Percentiles rank a stretch among this genome's conserved stretches.
phyloP scores from a whole-genome alignment of 1,140 invertebrate species.

The Drosophila ficusphila region DNA sequence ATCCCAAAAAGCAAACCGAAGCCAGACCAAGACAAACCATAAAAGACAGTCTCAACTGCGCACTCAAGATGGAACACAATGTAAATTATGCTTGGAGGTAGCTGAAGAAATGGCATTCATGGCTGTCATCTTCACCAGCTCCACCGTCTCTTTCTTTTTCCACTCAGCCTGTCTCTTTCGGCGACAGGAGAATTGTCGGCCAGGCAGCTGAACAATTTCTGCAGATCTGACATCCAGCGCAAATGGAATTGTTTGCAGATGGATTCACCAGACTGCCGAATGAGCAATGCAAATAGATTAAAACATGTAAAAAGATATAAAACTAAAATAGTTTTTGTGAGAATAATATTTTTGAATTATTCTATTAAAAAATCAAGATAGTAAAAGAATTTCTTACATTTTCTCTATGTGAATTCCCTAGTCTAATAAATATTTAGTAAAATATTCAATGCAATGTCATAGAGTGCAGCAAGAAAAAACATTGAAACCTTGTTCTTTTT shows the following conservation, averaged over 20 bases:
- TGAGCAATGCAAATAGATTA: not conserved
- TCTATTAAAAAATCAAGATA: no score
- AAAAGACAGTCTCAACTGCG: constrained; percentile 49
- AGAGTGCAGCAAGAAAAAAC: constrained; percentile 32
- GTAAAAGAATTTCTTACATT: no score
- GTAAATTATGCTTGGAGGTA: constrained; percentile 71
- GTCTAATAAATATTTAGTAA: not conserved
- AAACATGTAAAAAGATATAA: not conserved
- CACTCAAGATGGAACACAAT: constrained; percentile 48
- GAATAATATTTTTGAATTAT: not conserved
- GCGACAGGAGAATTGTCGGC: constrained; percentile 50
- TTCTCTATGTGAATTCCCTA: not conserved
- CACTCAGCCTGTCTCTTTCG: constrained; percentile 19
- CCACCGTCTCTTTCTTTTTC: not conserved
- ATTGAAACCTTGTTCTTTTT: constrained; percentile 16
- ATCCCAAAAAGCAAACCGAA: constrained; percentile 7
- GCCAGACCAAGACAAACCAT: constrained; percentile 35
- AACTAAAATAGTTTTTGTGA: not conserved
- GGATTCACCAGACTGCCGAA: constrained; percentile 1
- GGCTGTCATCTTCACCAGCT: constrained; percentile 57
- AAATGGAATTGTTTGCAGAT: constrained; percentile 70
- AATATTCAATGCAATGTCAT: not conserved
- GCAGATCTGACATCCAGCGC: constrained; percentile 56
- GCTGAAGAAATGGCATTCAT: constrained; percentile 62
- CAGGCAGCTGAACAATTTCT: constrained; percentile 58